Conservation (phyloP, 2,797 vertebrate genomes). For the Lacerta viridis region DNA sequence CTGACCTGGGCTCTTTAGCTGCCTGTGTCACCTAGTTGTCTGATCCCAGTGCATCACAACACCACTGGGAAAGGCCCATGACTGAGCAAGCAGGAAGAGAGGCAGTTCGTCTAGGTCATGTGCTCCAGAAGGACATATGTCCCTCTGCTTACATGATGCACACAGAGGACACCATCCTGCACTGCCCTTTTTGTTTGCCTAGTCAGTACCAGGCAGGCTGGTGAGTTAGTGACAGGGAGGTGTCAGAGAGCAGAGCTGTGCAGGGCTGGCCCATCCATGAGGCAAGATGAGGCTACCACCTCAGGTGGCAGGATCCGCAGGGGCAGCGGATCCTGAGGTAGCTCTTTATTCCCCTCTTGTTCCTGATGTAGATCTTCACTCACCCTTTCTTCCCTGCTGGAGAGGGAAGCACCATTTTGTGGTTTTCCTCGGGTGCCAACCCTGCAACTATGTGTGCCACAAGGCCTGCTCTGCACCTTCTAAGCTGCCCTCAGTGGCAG, state of each 20-base stretch:
- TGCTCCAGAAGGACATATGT: neutral
- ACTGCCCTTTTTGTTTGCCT: neutral
- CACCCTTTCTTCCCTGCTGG: too few relatives aligned
- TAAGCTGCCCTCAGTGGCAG: neutral
- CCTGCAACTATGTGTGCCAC: neutral
- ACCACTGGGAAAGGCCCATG: too few relatives aligned
- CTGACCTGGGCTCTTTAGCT: neutral
- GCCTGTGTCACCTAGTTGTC: too few relatives aligned
- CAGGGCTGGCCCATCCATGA: too few relatives aligned
- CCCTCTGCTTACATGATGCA: neutral
- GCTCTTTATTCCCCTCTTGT: too few relatives aligned
- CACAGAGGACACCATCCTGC: neutral
- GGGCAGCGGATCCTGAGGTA: too few relatives aligned
- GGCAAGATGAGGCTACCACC: too few relatives aligned
- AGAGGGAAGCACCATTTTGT: too few relatives aligned
- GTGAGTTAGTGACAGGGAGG: neutral
- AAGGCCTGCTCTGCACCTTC: neutral
- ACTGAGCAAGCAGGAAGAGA: neutral
- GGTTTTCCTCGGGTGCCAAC: too few relatives aligned
- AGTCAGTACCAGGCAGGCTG: neutral
- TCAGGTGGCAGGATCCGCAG: too few relatives aligned
- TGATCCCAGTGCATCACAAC: neutral
- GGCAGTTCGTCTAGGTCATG: neutral
- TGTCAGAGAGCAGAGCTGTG: neutral
- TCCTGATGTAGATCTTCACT: too few relatives aligned